Evolutionary conservation across 64 coral and sea anemone genomes (phyloP).

Genomic region (Montipora efflorescens): DNA sequence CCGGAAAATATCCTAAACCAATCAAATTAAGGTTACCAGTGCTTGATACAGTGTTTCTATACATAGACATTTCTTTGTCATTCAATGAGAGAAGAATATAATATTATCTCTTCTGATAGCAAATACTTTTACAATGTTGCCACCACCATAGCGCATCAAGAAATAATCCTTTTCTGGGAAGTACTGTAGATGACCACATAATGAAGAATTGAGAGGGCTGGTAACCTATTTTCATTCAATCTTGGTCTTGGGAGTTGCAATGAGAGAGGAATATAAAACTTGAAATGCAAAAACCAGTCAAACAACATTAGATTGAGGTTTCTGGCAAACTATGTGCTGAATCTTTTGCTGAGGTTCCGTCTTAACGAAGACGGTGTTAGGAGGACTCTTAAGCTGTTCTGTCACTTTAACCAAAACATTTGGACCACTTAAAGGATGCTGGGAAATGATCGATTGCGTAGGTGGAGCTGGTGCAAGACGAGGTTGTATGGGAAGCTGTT

Average conservation of each 20-base stretch:
- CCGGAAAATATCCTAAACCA: too few relatives aligned
- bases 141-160: not conserved
- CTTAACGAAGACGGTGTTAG: constrained; percentile 83
- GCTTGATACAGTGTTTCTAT: too few relatives aligned
- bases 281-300: constrained; percentile 31
- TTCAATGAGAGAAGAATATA: too few relatives aligned
- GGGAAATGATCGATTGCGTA: constrained; percentile 74
- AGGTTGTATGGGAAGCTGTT: constrained; percentile 93
- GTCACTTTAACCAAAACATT: constrained; percentile 85
- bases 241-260: not conserved
- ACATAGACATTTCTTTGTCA: too few relatives aligned
- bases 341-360: constrained; percentile 79
- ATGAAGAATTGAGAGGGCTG: too few relatives aligned
- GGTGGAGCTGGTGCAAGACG: constrained; percentile 85
- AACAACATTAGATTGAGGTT: constrained; percentile 96
- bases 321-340: constrained; percentile 77
- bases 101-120: too few relatives aligned
- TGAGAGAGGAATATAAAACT: not conserved
- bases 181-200: too few relatives aligned
- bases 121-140: not conserved
- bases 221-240: not conserved
- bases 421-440: constrained; percentile 75
- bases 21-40: too few relatives aligned
- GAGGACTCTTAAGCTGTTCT: constrained; percentile 95
- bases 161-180: not conserved